These are phyloP conservation scores for Alaudala cheleensis DNA, from an alignment of 2,113 vertebrate genomes.

Conservation along the genomic window DNA sequence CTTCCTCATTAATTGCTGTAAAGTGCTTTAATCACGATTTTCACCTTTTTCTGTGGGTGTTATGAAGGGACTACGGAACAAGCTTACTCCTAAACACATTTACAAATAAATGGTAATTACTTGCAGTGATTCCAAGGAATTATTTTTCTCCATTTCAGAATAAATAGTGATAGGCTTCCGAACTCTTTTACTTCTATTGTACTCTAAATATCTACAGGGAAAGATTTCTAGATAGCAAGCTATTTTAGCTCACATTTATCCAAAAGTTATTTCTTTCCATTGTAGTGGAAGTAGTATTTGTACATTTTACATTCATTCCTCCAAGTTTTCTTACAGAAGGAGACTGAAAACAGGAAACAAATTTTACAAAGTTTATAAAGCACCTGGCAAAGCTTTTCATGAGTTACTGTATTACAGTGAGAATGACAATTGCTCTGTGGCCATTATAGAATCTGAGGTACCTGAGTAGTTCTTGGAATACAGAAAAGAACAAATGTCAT, in stretches of 20 bases:
- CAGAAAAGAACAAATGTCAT: neutral
- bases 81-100: neutral
- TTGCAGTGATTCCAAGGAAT: neutral
- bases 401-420: neutral
- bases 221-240: neutral
- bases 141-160: neutral
- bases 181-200: neutral
- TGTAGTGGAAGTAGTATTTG: neutral
- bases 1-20: constrained; percentile 12
- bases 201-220: neutral
- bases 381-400: neutral
- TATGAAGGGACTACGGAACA: neutral
- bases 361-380: neutral
- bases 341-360: neutral
- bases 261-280: neutral
- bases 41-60: neutral
- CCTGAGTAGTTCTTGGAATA: neutral
- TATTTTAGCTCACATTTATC: neutral
- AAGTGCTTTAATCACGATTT: neutral
- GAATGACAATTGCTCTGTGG: neutral
- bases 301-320: neutral
- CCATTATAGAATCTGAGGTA: neutral
- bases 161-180: neutral
- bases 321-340: neutral
- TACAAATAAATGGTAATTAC: neutral